Percentiles rank a stretch among this genome's conserved stretches.
These are phyloP conservation scores for Andrena bucephala DNA, from an alignment of 2,888 invertebrate species.

Conservation along the genomic window DNA sequence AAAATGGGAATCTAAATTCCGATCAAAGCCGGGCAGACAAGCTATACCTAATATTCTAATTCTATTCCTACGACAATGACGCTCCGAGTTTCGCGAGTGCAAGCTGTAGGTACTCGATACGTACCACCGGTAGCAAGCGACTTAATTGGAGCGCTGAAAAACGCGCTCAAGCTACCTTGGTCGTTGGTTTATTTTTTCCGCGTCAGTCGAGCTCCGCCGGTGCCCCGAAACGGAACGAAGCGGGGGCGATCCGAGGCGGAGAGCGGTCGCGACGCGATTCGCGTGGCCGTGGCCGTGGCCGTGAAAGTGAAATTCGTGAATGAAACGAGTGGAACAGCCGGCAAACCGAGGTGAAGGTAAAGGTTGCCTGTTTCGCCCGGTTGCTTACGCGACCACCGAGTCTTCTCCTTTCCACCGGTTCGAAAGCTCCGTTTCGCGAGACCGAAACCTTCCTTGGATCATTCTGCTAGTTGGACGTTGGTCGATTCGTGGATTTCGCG, in stretches of 20 bases:
- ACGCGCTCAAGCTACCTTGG: neutral
- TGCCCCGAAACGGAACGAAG: conserved; percentile 9
- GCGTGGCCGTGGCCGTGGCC: conserved; percentile 79
- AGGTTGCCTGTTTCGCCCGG: conserved; percentile 70
- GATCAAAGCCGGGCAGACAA: no score
- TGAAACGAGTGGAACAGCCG: conserved; percentile 72
- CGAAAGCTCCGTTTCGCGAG: neutral
- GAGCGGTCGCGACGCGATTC: conserved; percentile 61
- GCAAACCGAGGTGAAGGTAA: conserved; percentile 70
- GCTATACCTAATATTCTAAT: no score
- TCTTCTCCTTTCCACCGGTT: neutral
- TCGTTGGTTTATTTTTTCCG: conserved; percentile 27
- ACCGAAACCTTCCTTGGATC: neutral
- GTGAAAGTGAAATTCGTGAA: conserved; percentile 82
- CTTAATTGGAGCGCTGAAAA: conserved; percentile 21
- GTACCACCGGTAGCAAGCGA: neutral
- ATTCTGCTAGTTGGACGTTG: neutral
- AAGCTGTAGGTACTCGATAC: neutral
- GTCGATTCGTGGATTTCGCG: no score
- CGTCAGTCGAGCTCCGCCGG: neutral
- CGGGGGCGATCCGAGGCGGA: conserved; percentile 63
- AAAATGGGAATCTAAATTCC: no score
- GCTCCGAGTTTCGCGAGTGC: neutral
- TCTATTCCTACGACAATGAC: neutral
- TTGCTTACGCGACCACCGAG: conserved; percentile 56